Evolutionary conservation across 2,113 vertebrate genomes (phyloP), one percentile per base, ranked within the genome.

Genomic region (Cyprinus carpio): DNA sequence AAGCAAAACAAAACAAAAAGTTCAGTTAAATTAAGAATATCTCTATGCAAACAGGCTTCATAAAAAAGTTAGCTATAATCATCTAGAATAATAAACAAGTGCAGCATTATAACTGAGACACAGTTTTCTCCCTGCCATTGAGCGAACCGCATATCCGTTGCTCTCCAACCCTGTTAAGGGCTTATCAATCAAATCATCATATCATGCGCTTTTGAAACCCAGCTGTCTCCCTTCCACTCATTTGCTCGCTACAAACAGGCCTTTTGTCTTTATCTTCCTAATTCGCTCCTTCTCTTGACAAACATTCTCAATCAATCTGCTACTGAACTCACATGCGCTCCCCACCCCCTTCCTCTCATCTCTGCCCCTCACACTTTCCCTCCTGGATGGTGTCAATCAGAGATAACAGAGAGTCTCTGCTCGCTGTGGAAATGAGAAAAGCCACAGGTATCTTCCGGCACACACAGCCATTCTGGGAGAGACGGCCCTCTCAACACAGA

Each of bases 351-450:
- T 67, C 62, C 40, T 29, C 62, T 67, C 25, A 11, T 31, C 37
- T 49, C 79, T 20, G 40, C 60, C 54, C 16, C 54, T 78, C 11
- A 15, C 76, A 60, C 31, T 78, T 62, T 60, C 34, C 23, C 43
- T 49, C 62, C n/a, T 15, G 62, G 60, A 81, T 46, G 34, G 27
- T 76, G 75, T 20, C 25, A 65, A 51, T 81, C 40, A 27, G 60
- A 81, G 18, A 81, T 81, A 81, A 81, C 79, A 51, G n/a, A 81
- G 58, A 27, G 56, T 43, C 15, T 20, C 40, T 12, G 79, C 43
- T 64, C 58, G 15, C 34, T 80, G 37, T 64, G 78, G 58, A 80
- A 80, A 80, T 80, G 78, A 80, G 78, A 80, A 80, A 69, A 69
- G 79, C 79, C 40, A 67, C 79, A 65, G 40, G 79, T 65, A 81